Conservation (phyloP, 2,888 invertebrate genomes). For the Molorchus minor region DNA sequence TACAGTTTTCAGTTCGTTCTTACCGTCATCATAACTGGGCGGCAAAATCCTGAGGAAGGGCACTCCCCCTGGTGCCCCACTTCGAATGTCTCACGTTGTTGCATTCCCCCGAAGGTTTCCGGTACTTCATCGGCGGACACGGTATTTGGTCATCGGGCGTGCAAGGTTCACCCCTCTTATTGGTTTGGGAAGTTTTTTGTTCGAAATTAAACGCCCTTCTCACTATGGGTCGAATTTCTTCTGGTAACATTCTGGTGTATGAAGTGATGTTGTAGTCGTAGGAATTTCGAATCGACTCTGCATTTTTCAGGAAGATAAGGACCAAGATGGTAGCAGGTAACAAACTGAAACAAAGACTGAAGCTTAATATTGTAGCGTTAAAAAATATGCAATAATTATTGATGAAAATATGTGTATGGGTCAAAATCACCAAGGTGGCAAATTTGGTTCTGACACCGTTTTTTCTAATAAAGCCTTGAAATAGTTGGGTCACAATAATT, state of each 20-base stretch:
- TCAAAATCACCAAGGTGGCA: too few relatives aligned
- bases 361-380: too few relatives aligned
- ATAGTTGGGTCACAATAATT: too few relatives aligned
- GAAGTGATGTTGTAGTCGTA: conserved; percentile 51
- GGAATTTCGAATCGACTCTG: conserved; percentile 21
- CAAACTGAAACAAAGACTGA: conserved; percentile 28
- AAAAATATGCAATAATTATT: too few relatives aligned
- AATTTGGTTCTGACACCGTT: too few relatives aligned
- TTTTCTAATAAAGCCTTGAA: too few relatives aligned
- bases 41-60: conserved; percentile 78
- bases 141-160: conserved; percentile 65
- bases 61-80: conserved; percentile 84
- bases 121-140: conserved; percentile 85
- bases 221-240: conserved; percentile 55
- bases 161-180: conserved; percentile 46
- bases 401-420: too few relatives aligned
- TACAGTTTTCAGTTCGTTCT: conserved; percentile 52
- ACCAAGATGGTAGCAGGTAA: conserved; percentile 16
- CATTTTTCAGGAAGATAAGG: conserved; percentile 23
- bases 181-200: conserved; percentile 33
- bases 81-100: conserved; percentile 87
- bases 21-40: conserved; percentile 80
- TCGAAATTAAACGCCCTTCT: conserved; percentile 55
- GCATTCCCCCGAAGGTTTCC: conserved; percentile 84
- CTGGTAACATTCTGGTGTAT: conserved; percentile 57